Evolutionary conservation across 2,113 vertebrate genomes (phyloP), one percentile per base, ranked within the genome.

Genomic region (Bambusicola thoracicus): DNA sequence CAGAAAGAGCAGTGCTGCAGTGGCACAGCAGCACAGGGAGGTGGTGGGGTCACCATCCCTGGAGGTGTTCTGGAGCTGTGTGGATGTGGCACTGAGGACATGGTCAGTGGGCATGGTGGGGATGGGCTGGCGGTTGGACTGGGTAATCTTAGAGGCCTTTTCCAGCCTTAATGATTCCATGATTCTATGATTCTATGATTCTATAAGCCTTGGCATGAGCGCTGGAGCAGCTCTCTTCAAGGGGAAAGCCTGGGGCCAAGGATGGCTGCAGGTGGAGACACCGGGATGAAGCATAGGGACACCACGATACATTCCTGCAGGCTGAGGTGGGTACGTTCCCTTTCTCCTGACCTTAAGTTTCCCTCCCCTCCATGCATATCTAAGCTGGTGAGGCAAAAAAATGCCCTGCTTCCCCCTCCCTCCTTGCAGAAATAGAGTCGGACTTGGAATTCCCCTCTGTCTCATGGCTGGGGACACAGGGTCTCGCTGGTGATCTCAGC

Each of bases 401-500:
- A 0, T 5, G 25, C 63, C 68, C 62, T 55, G 56, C 22, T 51
- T 86, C 72, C 76, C 85, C 59, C 62, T 49, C 85, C 91, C 76
- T 62, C 41, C 62, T 78, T 69, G 46, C 69, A 72, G 87, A 92
- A 81, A 92, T 75, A 44, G 48, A 72, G 76, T 90, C 66, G 88
- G 94, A 61, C 89, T 95, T 97, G 98, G 98, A 98, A 98, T 98
- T 91, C 96, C 97, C 98, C 97, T 93, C 63, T 90, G 95, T 81
- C 95, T 96, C 94, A 94, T 96, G 56, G 55, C 81, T 92, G 96
- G 85, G 93, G 95, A 95, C 93, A 97, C 82, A 87, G 92, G 73
- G 95, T 97, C 95, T 94, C 89, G 30, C 68, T 96, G 91, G 97
- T 98, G 98, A 98, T 97, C 96, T 98, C 97, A 98, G 96, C 61